Conservation (phyloP, 1,140 invertebrate genomes). For the Proales similis region DNA sequence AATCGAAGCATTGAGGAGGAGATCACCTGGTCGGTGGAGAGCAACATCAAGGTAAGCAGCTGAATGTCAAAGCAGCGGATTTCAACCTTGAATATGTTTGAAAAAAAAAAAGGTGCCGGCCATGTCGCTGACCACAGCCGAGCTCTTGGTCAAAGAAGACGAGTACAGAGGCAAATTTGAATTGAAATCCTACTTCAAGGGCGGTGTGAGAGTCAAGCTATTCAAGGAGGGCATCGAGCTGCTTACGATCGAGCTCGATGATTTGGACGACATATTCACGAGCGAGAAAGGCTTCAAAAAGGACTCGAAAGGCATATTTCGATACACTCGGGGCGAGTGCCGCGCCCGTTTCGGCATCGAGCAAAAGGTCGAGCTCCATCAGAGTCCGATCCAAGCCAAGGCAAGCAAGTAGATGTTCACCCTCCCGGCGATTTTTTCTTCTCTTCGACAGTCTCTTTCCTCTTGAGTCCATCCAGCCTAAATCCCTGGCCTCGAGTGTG, state of each 20-base stretch:
- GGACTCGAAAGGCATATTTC: slow-evolving; percentile 20
- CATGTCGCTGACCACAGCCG: slow-evolving; percentile 36
- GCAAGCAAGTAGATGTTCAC: not conserved
- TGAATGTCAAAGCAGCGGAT: too few relatives aligned
- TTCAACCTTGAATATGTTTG: not conserved
- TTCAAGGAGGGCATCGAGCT: slow-evolving; percentile 19
- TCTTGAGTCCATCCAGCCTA: too few relatives aligned
- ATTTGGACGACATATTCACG: slow-evolving; percentile 24
- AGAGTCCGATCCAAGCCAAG: slow-evolving; percentile 7
- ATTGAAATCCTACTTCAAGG: slow-evolving; percentile 35
- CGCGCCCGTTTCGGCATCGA: slow-evolving; percentile 30
- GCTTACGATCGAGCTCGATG: slow-evolving; percentile 2
- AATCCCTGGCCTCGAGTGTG: too few relatives aligned
- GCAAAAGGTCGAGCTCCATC: slow-evolving; percentile 28
- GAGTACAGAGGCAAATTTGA: slow-evolving; percentile 28
- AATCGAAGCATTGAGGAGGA: slow-evolving; percentile 51
- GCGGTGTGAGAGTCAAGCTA: slow-evolving; percentile 5
- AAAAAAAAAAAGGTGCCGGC: slow-evolving; percentile 2
- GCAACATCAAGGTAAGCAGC: slow-evolving; percentile 49
- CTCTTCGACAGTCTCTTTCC: too few relatives aligned
- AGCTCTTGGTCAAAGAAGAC: slow-evolving; percentile 32
- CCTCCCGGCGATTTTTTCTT: too few relatives aligned
- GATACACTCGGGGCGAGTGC: slow-evolving; percentile 27
- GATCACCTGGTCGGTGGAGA: slow-evolving; percentile 55
- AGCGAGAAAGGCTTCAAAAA: slow-evolving; percentile 13